Base-by-base conservation (phyloP, 2,113 vertebrate genomes). In the Connochaetes taurinus region DNA sequence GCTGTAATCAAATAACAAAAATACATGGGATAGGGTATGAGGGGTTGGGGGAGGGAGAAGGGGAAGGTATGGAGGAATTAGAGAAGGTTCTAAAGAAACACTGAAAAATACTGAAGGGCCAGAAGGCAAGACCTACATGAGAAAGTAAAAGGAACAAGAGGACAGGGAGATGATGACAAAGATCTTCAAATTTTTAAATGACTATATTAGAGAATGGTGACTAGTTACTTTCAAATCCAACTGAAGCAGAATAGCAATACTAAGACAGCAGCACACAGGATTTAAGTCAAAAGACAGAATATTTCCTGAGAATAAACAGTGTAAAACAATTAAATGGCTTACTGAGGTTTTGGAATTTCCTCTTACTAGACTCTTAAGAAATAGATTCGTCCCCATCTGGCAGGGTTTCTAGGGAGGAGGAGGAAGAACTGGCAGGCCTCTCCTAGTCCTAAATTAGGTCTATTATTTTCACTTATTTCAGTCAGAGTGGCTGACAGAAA, bases 351-450 rank as follows among this genome's bases (percentile, higher is more conserved):
- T 84, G 95, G 62, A 89, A 96, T 84, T 96, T 96, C 80, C 89
- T 97, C 94, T 97, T 97, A n/a, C 36, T 89, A 33, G 67, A 57
- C 67, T 97, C 82, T 96, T 83, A 62, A 97, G 91, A 98, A 89
- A 57, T 19, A 90, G 62, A 81, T 52, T 55, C 7, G 43, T 31
- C 71, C 57, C 76, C 14, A 29, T 92, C 94, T 96, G 96, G 90
- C 87, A 33, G 47, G 55, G 86, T 78, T 94, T 89, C 67, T 62
- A 58, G 36, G 85, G 67, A 89, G 52, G 33, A 95, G 55, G n/a
- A 84, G 50, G 62, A 93, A 60, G 33, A 84, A 78, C 87, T 53
- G 90, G 94, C 85, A 92, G 76, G 57, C 67, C n/a, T 92, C 62
- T 74, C 27, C 1, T 2, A 12, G 88, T 62, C 85, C 94, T 82